Percentiles rank a stretch among this genome's conserved stretches.
Conservation (phyloP, 2,888 invertebrate genomes). For the Marronus borbonicus region DNA sequence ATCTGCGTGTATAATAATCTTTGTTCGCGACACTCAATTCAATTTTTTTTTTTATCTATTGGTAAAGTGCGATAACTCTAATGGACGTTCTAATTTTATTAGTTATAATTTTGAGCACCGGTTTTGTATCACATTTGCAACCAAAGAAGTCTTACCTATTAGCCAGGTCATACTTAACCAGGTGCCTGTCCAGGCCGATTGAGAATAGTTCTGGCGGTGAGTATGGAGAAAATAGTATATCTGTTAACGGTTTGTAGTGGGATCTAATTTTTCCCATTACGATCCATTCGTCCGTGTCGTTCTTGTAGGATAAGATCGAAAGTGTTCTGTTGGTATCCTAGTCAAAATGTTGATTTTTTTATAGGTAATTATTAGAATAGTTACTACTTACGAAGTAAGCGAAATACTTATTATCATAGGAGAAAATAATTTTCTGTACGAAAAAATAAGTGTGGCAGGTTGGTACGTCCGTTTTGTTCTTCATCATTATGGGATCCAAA, state of each 20-base stretch:
- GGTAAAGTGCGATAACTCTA: too few relatives aligned
- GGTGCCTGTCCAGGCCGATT: constrained; percentile 74
- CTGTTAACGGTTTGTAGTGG: constrained; percentile 75
- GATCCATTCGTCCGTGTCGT: constrained; percentile 69
- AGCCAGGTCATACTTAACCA: constrained; percentile 76
- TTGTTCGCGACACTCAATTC: too few relatives aligned
- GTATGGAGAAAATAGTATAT: constrained; percentile 73
- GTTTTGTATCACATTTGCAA: background rate
- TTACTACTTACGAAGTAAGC: constrained; percentile 73
- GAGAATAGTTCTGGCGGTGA: constrained; percentile 72
- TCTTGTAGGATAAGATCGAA: constrained; percentile 71
- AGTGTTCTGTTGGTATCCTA: constrained; percentile 74
- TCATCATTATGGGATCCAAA: constrained; percentile 74
- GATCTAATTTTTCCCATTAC: constrained; percentile 76
- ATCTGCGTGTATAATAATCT: too few relatives aligned
- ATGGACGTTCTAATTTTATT: constrained; percentile 7
- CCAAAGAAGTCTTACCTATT: constrained; percentile 64
- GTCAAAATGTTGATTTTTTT: constrained; percentile 47
- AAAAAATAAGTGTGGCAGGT: constrained; percentile 69
- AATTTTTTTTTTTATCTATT: too few relatives aligned
- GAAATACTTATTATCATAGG: constrained; percentile 72
- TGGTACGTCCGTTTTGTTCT: constrained; percentile 70
- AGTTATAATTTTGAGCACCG: background rate
- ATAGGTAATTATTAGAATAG: background rate
- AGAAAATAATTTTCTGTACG: constrained; percentile 74